Evolutionary conservation across 2,113 vertebrate genomes (phyloP).

Genomic region (Andinoacara biseriatus): DNA sequence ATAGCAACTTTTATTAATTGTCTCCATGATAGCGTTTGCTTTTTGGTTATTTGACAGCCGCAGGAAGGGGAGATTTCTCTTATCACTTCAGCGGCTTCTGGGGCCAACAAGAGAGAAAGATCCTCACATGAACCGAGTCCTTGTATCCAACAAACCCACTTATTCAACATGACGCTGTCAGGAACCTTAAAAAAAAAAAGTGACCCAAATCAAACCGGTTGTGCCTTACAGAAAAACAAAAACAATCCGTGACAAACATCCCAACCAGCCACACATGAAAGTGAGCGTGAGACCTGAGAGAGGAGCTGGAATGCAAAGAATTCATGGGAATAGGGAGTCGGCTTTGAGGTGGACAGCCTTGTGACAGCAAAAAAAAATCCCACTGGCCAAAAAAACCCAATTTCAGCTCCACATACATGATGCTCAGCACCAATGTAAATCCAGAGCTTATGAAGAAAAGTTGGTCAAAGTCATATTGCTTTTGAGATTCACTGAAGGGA

Average conservation of each 20-base stretch:
- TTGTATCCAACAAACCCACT: background rate
- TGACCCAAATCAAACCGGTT: constrained; percentile 58
- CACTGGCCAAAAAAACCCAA: constrained; percentile 59
- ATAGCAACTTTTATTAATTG: constrained; percentile 27
- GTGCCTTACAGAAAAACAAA: constrained; percentile 49
- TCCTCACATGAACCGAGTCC: background rate
- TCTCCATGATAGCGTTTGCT: background rate
- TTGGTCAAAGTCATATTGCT: constrained; percentile 57
- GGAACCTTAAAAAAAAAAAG: constrained; percentile 41
- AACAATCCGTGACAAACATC: constrained; percentile 66
- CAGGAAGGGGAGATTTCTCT: constrained; percentile 16
- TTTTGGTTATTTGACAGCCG: background rate
- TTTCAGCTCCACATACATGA: constrained; percentile 54
- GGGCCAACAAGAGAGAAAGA: constrained; percentile 20
- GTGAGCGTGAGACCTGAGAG: constrained; percentile 3
- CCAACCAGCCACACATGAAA: constrained; percentile 52
- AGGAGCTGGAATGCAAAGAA: constrained; percentile 28
- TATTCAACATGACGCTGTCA: constrained; percentile 39
- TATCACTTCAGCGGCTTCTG: constrained; percentile 40
- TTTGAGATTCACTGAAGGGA: constrained; percentile 53
- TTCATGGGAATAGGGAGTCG: constrained; percentile 23
- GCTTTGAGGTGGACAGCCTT: constrained; percentile 33
- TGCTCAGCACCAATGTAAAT: constrained; percentile 55
- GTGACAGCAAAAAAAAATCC: constrained; percentile 6
- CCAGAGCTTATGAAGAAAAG: constrained; percentile 52